Percentiles rank a stretch among this genome's conserved stretches.
These are phyloP conservation scores for Lathamus discolor DNA, from an alignment of 2,113 vertebrate species.

Conservation along the genomic window DNA sequence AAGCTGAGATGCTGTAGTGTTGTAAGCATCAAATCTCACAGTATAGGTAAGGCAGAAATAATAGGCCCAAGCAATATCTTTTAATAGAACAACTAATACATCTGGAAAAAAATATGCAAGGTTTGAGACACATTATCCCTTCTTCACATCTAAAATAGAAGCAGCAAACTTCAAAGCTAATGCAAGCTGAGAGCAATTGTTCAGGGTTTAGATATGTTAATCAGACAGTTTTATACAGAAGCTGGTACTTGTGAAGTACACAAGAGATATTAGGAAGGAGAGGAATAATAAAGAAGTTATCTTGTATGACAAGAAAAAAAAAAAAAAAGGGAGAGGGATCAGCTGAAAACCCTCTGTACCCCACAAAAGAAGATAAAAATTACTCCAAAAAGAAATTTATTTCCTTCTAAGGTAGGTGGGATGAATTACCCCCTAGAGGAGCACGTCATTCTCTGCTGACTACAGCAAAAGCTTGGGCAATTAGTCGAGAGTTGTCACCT, in stretches of 20 bases:
- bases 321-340: neutral
- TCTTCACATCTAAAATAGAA: slow-evolving; percentile 53
- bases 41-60: neutral
- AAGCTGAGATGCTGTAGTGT: neutral
- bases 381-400: neutral
- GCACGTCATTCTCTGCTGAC: slow-evolving; percentile 13
- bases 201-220: slow-evolving; percentile 57
- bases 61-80: neutral
- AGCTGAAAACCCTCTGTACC: neutral
- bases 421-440: neutral
- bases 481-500: neutral
- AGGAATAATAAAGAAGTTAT: neutral
- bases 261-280: neutral
- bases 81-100: slow-evolving; percentile 16
- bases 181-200: slow-evolving; percentile 34
- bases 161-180: slow-evolving; percentile 55
- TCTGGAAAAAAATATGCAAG: slow-evolving; percentile 13
- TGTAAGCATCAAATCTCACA: neutral
- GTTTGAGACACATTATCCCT: slow-evolving; percentile 23
- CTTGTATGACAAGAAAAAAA: neutral
- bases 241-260: slow-evolving; percentile 15
- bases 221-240: slow-evolving; percentile 10
- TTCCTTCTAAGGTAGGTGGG: slow-evolving; percentile 21
- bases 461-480: slow-evolving; percentile 4
- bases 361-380: slow-evolving; percentile 7